Base-by-base conservation (phyloP, 2,888 invertebrate species). In the Folsomia manolachei region DNA sequence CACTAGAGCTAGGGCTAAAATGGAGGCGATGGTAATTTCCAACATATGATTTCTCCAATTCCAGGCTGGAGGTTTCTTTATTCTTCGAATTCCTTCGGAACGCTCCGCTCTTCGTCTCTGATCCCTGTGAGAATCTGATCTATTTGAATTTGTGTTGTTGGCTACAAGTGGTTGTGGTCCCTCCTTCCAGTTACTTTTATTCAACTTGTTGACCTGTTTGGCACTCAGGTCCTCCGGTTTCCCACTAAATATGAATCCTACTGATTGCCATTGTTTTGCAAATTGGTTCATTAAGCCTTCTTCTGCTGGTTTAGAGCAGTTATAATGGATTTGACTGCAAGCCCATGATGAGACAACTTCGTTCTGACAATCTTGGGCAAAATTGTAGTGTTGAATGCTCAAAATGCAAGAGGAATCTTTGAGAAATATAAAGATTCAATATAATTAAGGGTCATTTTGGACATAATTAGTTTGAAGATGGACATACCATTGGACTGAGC, bases 1-100 rank as follows among this genome's bases (percentile, higher is more conserved):
- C n/a, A 66, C 21, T 9, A 66, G 65, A 1, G 51, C 27, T 1
- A 52, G 14, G 11, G 24, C 52, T 9, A 66, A 1, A n/a, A 66
- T 66, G 51, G 65, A 27, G 21, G 51, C 19, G 21, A 66, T 2
- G 1, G 52, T 23, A 19, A 66, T 51, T 66, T 66, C 65, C 51
- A 66, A 21, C 21, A 66, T 39, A 24, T 66, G 65, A 21, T 66
- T 52, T 21, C 52, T 39, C 65, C 65, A 66, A 23, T 23, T 51
- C 52, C 52, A 66, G 7, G 21, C 7, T 23, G 24, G 9, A 2
- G 23, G 51, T 23, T 39, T 51, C 24, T 39, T 27, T 11, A 52
- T 21, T 21, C 65, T 27, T 14, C 65, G 27, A 39, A 66, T 39
- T 52, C 19, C 27, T 14, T 66, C 65, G 19, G 51, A 7, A 7